These are phyloP conservation scores for Pipistrellus nathusii DNA, from an alignment of 2,797 vertebrate genomes.

Conservation along the genomic window DNA sequence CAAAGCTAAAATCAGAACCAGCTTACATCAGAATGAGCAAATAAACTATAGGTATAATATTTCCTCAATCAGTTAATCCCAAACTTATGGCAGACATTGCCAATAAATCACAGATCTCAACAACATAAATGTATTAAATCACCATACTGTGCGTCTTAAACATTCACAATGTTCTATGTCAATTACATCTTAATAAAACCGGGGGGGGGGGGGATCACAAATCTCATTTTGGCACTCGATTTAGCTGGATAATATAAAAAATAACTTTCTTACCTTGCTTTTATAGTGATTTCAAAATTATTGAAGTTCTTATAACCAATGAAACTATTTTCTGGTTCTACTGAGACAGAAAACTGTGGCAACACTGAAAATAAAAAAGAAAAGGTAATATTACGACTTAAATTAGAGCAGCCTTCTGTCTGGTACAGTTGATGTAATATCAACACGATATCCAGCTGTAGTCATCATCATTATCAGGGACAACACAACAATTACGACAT, in stretches of 20 bases:
- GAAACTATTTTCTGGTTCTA: slow-evolving; percentile 91
- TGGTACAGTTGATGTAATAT: background rate
- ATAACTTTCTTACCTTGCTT: slow-evolving; percentile 89
- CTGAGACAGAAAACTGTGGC: slow-evolving; percentile 91
- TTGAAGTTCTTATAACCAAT: slow-evolving; percentile 90
- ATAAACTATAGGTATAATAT: background rate
- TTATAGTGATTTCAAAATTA: slow-evolving; percentile 90
- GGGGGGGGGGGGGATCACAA: background rate
- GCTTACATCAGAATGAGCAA: slow-evolving; percentile 16
- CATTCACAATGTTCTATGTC: background rate
- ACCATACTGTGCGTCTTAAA: background rate
- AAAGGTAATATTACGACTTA: slow-evolving; percentile 45
- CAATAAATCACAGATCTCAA: background rate
- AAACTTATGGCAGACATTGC: background rate
- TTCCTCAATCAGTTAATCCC: background rate
- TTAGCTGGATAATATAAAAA: background rate
- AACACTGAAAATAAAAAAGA: slow-evolving; percentile 89
- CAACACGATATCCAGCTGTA: background rate
- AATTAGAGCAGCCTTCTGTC: background rate
- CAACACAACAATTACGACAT: no score
- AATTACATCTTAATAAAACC: background rate
- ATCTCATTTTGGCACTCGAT: background rate
- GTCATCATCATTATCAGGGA: background rate
- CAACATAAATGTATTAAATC: background rate
- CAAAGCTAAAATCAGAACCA: slow-evolving; percentile 38